These are phyloP conservation scores for Strigamia crassipes DNA, from an alignment of 2,888 invertebrate genomes.

Conservation along the genomic window DNA sequence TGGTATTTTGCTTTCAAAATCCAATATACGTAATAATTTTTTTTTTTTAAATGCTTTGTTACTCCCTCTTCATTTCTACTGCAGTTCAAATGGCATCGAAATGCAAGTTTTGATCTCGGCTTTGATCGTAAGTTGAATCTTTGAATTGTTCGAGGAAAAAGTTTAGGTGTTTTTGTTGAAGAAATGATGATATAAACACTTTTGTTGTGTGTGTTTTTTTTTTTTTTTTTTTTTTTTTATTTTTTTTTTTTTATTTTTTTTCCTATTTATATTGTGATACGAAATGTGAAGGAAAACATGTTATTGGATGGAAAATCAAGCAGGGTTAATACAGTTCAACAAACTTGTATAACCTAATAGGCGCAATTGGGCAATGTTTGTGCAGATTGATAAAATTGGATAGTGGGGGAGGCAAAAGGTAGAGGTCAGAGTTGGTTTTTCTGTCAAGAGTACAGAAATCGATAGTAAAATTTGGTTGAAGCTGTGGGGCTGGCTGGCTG, in stretches of 20 bases:
- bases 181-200: not conserved
- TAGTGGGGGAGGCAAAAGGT: not conserved
- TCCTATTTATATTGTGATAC: not conserved
- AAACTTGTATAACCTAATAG: slow-evolving; percentile 35
- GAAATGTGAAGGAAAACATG: slow-evolving; percentile 17
- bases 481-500: slow-evolving; percentile 19
- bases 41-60: not conserved
- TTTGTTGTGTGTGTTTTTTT: not conserved
- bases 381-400: slow-evolving; percentile 37
- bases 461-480: slow-evolving; percentile 36
- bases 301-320: slow-evolving; percentile 1
- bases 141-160: not conserved
- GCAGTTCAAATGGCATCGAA: no score
- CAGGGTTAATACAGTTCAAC: slow-evolving; percentile 18
- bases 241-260: not conserved
- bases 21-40: not conserved
- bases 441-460: slow-evolving; percentile 13
- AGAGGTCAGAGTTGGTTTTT: slow-evolving; percentile 34
- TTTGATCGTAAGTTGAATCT: no score
- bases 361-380: slow-evolving; percentile 35
- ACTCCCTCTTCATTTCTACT: no score
- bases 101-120: no score
- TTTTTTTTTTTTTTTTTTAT: not conserved
- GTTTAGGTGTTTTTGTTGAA: no score
- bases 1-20: no score